phyloP scores from a whole-genome alignment of 2,797 vertebrate genomes.

The Bradypus variegatus region DNA sequence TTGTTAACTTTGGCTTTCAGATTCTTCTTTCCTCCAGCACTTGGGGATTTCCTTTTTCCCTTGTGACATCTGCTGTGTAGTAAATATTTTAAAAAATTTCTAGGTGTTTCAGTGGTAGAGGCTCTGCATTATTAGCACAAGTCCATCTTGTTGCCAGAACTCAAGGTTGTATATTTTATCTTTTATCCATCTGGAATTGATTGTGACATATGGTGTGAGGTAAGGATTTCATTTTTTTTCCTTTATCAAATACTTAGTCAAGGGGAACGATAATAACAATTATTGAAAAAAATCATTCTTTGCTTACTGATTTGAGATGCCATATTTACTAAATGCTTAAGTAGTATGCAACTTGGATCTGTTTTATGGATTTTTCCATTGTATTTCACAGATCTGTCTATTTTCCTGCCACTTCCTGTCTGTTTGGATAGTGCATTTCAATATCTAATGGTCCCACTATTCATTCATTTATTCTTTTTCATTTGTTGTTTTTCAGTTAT shows the following conservation, averaged over 20 bases:
- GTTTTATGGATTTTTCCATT: constrained; percentile 26
- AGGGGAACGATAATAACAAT: neutral
- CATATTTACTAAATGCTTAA: constrained; percentile 28
- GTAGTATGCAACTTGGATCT: neutral
- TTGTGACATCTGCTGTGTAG: constrained; percentile 27
- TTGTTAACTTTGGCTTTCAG: neutral
- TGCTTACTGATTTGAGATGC: constrained; percentile 20
- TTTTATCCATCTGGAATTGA: constrained; percentile 31
- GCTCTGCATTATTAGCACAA: constrained; percentile 43
- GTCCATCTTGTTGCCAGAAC: constrained; percentile 29
- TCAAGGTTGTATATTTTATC: constrained; percentile 27
- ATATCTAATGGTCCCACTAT: neutral
- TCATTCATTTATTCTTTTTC: neutral
- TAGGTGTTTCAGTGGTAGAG: neutral
- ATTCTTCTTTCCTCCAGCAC: neutral
- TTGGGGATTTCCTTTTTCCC: constrained; percentile 24
- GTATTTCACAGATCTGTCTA: constrained; percentile 18
- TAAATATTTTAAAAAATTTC: constrained; percentile 16
- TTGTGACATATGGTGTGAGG: constrained; percentile 36
- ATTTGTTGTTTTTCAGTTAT: neutral
- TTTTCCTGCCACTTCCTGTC: constrained; percentile 29
- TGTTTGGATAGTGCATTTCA: neutral
- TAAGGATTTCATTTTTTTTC: constrained; percentile 29
- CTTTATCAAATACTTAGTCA: constrained; percentile 15
- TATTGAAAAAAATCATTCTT: constrained; percentile 28